Evolutionary conservation across 2,888 invertebrate species (phyloP).

Genomic region (Callinectes sapidus): DNA sequence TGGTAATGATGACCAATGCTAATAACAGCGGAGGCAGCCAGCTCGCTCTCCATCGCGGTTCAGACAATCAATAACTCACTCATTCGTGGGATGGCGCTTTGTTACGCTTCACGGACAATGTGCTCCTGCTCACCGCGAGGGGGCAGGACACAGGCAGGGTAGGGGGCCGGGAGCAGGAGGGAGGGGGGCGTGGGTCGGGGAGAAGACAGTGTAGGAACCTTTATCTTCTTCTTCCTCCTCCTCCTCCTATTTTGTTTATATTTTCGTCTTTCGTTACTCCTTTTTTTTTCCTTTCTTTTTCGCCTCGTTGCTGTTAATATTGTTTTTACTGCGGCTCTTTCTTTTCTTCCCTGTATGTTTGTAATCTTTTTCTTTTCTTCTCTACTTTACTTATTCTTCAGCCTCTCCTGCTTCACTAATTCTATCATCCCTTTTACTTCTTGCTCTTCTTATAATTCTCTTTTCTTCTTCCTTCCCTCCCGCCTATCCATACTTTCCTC

Average conservation of each 20-base stretch:
- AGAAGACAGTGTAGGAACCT: not conserved
- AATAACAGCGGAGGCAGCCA: not conserved
- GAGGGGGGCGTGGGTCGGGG: not conserved
- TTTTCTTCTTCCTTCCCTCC: not conserved
- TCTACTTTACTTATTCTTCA: not conserved
- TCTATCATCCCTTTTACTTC: not conserved
- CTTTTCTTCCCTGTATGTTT: not conserved
- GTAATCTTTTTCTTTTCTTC: not conserved
- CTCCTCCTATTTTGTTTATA: not conserved
- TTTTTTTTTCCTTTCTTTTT: not conserved
- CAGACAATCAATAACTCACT: slow-evolving; percentile 26
- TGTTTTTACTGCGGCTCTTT: not conserved
- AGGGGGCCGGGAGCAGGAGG: not conserved
- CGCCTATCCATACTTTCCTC: not conserved
- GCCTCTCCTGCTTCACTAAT: slow-evolving; percentile 14
- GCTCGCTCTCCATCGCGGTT: slow-evolving; percentile 5
- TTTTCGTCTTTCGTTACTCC: not conserved
- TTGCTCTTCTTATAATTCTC: not conserved
- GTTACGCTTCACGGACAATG: slow-evolving; percentile 22
- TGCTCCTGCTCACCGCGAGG: slow-evolving; percentile 6
- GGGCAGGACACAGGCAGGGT: not conserved
- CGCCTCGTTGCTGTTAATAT: too few species aligned
- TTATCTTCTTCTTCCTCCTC: not conserved
- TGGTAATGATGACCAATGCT: not conserved
- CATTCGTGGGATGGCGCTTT: slow-evolving; percentile 15